These are phyloP conservation scores for Corapipo altera DNA, from an alignment of 2,113 vertebrate genomes.

Conservation along the genomic window DNA sequence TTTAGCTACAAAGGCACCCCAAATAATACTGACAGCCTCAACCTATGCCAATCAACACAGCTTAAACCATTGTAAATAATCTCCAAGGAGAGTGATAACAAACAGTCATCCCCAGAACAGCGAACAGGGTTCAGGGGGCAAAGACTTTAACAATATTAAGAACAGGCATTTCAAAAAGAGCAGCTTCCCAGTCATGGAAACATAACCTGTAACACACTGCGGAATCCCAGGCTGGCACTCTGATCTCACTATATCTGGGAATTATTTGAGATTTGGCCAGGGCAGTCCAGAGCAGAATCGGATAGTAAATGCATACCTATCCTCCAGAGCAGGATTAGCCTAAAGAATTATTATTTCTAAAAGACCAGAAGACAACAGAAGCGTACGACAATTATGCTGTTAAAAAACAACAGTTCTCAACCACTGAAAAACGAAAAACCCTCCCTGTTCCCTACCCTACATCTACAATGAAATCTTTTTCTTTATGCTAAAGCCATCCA, in stretches of 20 bases:
- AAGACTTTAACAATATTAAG: not conserved
- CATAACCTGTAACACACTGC: not conserved
- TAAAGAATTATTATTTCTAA: not conserved
- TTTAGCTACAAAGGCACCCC: not conserved
- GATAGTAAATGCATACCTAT: not conserved
- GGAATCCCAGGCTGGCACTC: not conserved
- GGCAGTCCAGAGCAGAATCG: not conserved
- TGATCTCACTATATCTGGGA: conserved; percentile 14
- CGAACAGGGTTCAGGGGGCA: not conserved
- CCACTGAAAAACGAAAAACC: not conserved
- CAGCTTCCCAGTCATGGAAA: not conserved
- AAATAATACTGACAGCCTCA: conserved; percentile 9
- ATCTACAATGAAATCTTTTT: not conserved
- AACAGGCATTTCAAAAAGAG: not conserved
- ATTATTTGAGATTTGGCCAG: conserved; percentile 29
- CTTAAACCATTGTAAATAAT: conserved; percentile 15
- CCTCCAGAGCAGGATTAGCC: not conserved
- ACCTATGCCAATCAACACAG: not conserved
- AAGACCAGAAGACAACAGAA: not conserved
- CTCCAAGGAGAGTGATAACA: not conserved
- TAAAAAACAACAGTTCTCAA: not conserved
- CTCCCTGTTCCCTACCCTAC: not conserved
- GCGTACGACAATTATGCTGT: not conserved
- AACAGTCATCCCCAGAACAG: not conserved
- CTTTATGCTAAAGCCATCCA: not conserved